A percentile compares a stretch with the other conserved stretches of the same genome.
Conservation (phyloP, 2,888 invertebrate genomes). For the Hartigia nigra region DNA sequence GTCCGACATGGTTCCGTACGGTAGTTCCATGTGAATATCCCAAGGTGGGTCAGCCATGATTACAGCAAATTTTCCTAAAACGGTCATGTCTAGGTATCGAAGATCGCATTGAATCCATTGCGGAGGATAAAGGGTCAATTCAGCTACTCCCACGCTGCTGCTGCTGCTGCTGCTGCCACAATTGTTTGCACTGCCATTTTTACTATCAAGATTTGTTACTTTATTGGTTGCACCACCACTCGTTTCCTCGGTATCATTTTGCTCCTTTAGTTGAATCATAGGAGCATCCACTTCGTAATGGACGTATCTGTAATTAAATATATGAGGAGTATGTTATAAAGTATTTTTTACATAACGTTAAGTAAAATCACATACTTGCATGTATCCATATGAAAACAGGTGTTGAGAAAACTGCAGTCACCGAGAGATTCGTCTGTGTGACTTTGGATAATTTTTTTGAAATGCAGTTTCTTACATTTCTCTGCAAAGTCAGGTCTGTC, state of each 20-base stretch:
- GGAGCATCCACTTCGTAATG: slow-evolving; percentile 95
- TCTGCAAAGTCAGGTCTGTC: slow-evolving; percentile 63
- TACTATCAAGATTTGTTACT: slow-evolving; percentile 33
- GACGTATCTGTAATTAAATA: slow-evolving; percentile 77
- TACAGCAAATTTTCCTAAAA: slow-evolving; percentile 95
- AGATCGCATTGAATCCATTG: slow-evolving; percentile 99
- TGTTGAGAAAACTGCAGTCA: slow-evolving; percentile 97
- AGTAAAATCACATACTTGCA: slow-evolving; percentile 77
- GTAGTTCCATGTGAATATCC: slow-evolving; percentile 99
- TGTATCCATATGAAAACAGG: slow-evolving; percentile 99
- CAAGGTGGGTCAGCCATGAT: slow-evolving; percentile 99
- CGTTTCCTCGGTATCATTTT: slow-evolving; percentile 42
- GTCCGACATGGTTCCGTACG: slow-evolving; percentile 98
- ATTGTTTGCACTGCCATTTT: slow-evolving; percentile 30
- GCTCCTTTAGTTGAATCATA: slow-evolving; percentile 68
- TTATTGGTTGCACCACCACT: slow-evolving; percentile 29
- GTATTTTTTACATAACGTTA: not conserved
- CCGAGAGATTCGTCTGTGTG: slow-evolving; percentile 96
- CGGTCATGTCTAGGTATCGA: slow-evolving; percentile 89
- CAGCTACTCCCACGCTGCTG: slow-evolving; percentile 67
- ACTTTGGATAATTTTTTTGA: slow-evolving; percentile 94
- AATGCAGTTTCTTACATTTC: slow-evolving; percentile 91
- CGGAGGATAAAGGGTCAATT: slow-evolving; percentile 81
- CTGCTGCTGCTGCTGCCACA: slow-evolving; percentile 58
- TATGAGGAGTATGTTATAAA: not conserved